phyloP scores from a whole-genome alignment of 2,113 vertebrate species.

The Pandion haliaetus region DNA sequence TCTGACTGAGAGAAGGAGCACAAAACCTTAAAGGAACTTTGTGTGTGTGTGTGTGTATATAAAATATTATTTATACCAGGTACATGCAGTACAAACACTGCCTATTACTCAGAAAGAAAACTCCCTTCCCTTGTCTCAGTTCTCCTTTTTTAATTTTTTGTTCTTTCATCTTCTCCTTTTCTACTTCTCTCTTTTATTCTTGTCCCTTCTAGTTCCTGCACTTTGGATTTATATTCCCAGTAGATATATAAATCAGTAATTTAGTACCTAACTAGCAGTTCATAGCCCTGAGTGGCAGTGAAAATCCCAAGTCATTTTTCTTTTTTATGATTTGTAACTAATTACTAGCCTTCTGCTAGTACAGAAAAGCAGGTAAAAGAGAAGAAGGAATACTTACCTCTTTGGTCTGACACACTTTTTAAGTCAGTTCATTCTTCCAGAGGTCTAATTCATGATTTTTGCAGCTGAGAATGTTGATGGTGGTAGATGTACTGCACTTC shows the following conservation, averaged over 20 bases:
- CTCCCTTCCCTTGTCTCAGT: not conserved
- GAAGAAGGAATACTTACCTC: not conserved
- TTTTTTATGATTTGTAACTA: not conserved
- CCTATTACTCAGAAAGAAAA: not conserved
- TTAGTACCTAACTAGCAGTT: not conserved
- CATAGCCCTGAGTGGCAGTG: not conserved
- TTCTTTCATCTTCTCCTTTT: not conserved
- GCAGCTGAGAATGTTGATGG: not conserved
- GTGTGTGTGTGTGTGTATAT: not conserved
- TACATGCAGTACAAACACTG: not conserved
- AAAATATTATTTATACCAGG: not conserved
- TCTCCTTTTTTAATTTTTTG: not conserved
- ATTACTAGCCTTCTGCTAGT: not conserved
- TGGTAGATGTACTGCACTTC: not conserved
- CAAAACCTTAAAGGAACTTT: not conserved
- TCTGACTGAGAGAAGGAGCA: not conserved
- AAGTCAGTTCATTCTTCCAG: not conserved
- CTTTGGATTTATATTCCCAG: not conserved
- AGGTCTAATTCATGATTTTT: not conserved
- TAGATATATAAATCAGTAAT: not conserved
- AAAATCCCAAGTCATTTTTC: not conserved
- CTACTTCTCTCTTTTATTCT: not conserved
- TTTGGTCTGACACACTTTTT: not conserved
- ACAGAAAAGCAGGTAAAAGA: not conserved
- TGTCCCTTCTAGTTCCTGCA: not conserved